Percentiles rank a stretch among this genome's conserved stretches.
These are phyloP conservation scores for Acanthococcus lagerstroemiae DNA, from an alignment of 2,888 invertebrate species.

Conservation along the genomic window DNA sequence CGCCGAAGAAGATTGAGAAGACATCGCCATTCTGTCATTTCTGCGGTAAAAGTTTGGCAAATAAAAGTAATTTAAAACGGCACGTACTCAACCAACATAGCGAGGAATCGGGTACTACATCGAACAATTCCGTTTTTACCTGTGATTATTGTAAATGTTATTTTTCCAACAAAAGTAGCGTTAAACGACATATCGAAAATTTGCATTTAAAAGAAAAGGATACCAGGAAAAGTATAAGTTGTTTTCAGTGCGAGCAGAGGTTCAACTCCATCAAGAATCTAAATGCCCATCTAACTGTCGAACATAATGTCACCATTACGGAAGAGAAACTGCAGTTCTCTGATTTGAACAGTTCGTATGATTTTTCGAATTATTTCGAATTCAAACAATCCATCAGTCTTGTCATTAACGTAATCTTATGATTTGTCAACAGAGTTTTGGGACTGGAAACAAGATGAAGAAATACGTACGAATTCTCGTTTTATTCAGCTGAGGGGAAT, in stretches of 20 bases:
- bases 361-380: background rate
- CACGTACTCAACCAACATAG: constrained; percentile 3
- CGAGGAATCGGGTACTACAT: background rate
- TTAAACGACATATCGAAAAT: constrained; percentile 20
- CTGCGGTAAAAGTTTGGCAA: constrained; percentile 6
- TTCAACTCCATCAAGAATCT: constrained; percentile 23
- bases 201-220: constrained; percentile 10
- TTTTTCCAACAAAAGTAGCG: constrained; percentile 19
- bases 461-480: constrained; percentile 16
- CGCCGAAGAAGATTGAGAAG: background rate
- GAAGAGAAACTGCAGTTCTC: constrained; percentile 8
- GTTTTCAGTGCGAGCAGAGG: constrained; percentile 12
- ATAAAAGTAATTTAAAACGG: constrained; percentile 17
- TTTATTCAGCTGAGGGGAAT: constrained; percentile 18
- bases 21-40: background rate
- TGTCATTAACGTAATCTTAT: no score
- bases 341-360: background rate
- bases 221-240: constrained; percentile 13
- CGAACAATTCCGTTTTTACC: constrained; percentile 1
- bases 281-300: constrained; percentile 9
- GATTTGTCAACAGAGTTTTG: no score
- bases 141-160: constrained; percentile 11
- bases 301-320: background rate
- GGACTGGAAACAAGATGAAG: constrained; percentile 14
- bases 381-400: background rate